phyloP scores from a whole-genome alignment of 1,140 invertebrate genomes.

The Ericerus pela region DNA sequence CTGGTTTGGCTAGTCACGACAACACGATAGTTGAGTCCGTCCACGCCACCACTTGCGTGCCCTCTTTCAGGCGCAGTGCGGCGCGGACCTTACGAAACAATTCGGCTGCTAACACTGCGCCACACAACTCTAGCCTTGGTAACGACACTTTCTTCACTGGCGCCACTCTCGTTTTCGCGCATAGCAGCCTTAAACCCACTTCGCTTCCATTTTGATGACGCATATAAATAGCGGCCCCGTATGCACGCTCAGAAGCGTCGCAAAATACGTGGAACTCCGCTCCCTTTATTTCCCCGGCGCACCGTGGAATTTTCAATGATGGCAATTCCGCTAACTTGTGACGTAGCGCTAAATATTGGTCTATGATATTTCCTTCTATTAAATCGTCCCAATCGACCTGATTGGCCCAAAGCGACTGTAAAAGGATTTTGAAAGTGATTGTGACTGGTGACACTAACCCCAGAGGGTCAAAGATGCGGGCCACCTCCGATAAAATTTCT shows the following conservation, averaged over 20 bases:
- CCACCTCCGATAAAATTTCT: constrained; percentile 12
- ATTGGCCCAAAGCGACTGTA: constrained; percentile 16
- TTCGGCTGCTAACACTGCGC: constrained; percentile 24
- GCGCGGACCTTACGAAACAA: background rate
- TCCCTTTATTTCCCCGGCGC: too few relatives aligned
- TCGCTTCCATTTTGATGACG: background rate
- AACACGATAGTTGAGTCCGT: constrained; percentile 15
- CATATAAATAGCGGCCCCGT: background rate
- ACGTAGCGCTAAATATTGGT: too few relatives aligned
- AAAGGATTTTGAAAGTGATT: constrained; percentile 16
- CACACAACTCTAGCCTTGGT: constrained; percentile 28
- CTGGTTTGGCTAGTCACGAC: constrained; percentile 9
- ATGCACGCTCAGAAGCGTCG: background rate
- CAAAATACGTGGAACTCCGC: constrained; percentile 8
- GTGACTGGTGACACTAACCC: constrained; percentile 15
- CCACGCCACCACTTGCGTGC: constrained; percentile 12
- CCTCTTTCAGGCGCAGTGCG: background rate
- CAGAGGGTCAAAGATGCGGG: constrained; percentile 17
- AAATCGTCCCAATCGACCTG: too few relatives aligned
- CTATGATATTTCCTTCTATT: too few relatives aligned
- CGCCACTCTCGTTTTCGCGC: constrained; percentile 19
- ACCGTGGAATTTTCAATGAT: too few relatives aligned
- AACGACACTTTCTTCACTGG: constrained; percentile 26
- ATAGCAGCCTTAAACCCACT: background rate
- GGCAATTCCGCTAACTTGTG: too few relatives aligned